Evolutionary conservation across 2,113 vertebrate species (phyloP).

Genomic region (Ammospiza caudacuta): DNA sequence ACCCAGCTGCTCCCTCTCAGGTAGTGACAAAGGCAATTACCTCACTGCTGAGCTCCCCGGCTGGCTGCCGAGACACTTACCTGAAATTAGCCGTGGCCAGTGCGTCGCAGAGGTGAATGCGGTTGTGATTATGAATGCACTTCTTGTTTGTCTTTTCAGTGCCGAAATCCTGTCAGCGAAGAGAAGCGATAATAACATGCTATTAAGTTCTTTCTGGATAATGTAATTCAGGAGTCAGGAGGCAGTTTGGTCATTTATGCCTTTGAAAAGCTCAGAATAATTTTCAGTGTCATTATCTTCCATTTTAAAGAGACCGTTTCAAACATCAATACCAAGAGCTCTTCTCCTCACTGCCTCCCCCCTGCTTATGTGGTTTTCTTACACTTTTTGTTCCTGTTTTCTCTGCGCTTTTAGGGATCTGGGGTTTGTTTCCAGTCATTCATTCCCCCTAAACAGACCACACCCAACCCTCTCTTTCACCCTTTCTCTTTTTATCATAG

Average conservation of each 20-base stretch:
- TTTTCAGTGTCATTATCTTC: constrained; percentile 79
- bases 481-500: not conserved
- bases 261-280: constrained; percentile 82
- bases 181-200: constrained; percentile 81
- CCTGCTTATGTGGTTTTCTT: constrained; percentile 33
- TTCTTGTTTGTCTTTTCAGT: constrained; percentile 80
- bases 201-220: constrained; percentile 83
- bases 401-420: constrained; percentile 12
- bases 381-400: constrained; percentile 48
- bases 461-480: not conserved
- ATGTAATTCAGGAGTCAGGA: constrained; percentile 82
- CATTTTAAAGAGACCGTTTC: constrained; percentile 75
- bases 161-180: constrained; percentile 77
- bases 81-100: constrained; percentile 59
- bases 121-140: constrained; percentile 59
- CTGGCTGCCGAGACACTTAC: constrained; percentile 23
- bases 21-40: constrained; percentile 38
- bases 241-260: constrained; percentile 82
- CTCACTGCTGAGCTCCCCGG: not conserved
- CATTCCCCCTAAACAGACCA: not conserved
- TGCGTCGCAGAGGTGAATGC: constrained; percentile 53
- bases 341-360: not conserved
- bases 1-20: not conserved
- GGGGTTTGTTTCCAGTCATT: not conserved
- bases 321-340: constrained; percentile 62